Conservation (phyloP, 2,113 vertebrate species). For the Cairina moschata region DNA sequence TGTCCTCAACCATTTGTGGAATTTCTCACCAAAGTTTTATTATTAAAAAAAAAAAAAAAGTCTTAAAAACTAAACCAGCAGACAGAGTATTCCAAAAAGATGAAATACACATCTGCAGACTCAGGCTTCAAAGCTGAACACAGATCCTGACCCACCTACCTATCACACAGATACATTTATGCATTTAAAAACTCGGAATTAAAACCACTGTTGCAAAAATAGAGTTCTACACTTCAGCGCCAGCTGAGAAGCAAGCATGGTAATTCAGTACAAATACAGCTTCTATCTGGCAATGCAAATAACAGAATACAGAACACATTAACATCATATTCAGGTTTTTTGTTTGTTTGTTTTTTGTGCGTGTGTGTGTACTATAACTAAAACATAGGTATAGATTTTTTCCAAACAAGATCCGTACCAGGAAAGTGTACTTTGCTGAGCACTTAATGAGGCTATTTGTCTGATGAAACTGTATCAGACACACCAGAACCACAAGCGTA, state of each 20-base stretch:
- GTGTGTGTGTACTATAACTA: neutral
- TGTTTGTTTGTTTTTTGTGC: neutral
- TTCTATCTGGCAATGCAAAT: neutral
- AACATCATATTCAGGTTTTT: neutral
- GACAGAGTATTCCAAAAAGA: neutral
- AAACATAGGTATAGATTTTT: neutral
- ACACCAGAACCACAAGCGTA: neutral
- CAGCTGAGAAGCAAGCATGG: neutral
- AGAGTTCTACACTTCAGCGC: neutral
- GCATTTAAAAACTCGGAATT: neutral
- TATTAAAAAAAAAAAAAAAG: neutral
- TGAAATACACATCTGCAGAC: neutral
- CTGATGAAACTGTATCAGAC: constrained; percentile 42
- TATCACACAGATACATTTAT: accelerated
- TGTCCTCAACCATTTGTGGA: constrained; percentile 36
- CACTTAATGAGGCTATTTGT: neutral
- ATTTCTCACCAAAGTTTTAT: constrained; percentile 41
- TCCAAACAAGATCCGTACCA: neutral
- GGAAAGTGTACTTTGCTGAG: neutral
- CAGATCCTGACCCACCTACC: neutral
- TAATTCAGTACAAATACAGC: neutral
- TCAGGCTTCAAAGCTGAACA: accelerated
- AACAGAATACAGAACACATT: neutral
- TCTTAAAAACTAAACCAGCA: neutral
- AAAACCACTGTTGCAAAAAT: neutral